Evolutionary conservation across 2,113 vertebrate genomes (phyloP), one percentile per base, ranked within the genome.

Genomic region (Corydoras maculifer): DNA sequence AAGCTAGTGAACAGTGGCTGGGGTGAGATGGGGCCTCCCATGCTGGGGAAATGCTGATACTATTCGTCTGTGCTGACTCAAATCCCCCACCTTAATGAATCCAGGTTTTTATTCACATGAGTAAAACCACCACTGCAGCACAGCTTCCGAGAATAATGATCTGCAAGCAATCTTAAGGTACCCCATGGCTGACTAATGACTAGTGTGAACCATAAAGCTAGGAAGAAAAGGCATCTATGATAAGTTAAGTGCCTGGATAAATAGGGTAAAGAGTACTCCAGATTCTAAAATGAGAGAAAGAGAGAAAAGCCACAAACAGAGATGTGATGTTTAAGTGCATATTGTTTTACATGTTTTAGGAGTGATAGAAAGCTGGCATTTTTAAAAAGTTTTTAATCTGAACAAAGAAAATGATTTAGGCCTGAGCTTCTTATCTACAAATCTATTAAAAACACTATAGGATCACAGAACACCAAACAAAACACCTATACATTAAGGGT

Each of bases 51-150:
- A 61, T n/a, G n/a, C 65, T 11, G 61, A 25, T n/a, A 62, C 59
- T 31, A 61, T n/a, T 62, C 5, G 15, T 49, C 32, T 49, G 29
- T 35, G 66, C 72, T 78, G 72, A 75, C 58, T 71, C 60, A 74
- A n/a, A 30, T 54, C 14, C 61, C 55, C 72, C 63, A 70, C 57
- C 30, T 69, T 57, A 31, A 51, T 51, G 55, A 53, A 58, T 31
- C 58, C 53, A 74, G 43, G 15, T 32, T 64, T n/a, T 62, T 51
- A 31, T 48, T 73, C 43, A 50, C 49, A 32, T 53, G 30, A 6
- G 9, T 51, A 65, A 66, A 65, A 48, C 51, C 66, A 70, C 31
- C 9, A 48, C 57, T 65, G 54, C 35, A 54, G 69, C 59, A 14
- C 35, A 67, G 43, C 58, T 35, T 54, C 60, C 73, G 14, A 75